A percentile compares a stretch with the other conserved stretches of the same genome.
Evolutionary conservation across 2,888 invertebrate species (phyloP).

Genomic region (Zelleria hepariella): DNA sequence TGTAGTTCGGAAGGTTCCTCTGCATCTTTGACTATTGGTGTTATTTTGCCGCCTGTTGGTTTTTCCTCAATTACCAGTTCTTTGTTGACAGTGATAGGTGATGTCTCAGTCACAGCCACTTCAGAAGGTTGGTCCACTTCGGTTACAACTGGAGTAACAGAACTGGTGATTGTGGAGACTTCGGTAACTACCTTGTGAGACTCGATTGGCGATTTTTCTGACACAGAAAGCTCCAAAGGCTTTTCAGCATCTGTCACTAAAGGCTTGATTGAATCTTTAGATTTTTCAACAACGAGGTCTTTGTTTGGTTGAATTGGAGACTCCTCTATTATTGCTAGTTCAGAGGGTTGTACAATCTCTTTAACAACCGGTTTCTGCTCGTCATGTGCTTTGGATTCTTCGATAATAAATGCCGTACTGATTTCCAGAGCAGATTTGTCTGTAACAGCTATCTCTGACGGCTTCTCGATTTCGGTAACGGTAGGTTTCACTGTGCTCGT

Average conservation of each 20-base stretch:
- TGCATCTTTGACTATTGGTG: background rate
- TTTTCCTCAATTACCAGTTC: background rate
- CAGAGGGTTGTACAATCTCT: background rate
- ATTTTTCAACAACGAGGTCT: background rate
- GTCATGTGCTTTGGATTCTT: background rate
- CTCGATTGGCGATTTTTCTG: background rate
- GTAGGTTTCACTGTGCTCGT: background rate
- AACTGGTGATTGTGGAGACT: background rate
- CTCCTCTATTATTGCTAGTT: background rate
- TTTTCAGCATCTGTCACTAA: background rate
- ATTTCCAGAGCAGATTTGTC: background rate
- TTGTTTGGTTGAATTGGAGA: background rate
- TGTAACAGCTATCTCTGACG: background rate
- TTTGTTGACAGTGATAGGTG: background rate
- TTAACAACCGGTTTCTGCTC: background rate
- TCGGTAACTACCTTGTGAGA: background rate
- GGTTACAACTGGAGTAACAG: background rate
- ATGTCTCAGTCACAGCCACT: background rate
- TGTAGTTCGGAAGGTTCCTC: background rate
- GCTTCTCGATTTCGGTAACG: background rate
- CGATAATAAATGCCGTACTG: background rate
- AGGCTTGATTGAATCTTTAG: background rate
- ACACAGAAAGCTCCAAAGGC: background rate
- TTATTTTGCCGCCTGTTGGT: background rate
- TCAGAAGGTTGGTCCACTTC: background rate